These are phyloP conservation scores for Gadopsis bispinosus DNA, from an alignment of 2,797 vertebrate species.

Conservation along the genomic window DNA sequence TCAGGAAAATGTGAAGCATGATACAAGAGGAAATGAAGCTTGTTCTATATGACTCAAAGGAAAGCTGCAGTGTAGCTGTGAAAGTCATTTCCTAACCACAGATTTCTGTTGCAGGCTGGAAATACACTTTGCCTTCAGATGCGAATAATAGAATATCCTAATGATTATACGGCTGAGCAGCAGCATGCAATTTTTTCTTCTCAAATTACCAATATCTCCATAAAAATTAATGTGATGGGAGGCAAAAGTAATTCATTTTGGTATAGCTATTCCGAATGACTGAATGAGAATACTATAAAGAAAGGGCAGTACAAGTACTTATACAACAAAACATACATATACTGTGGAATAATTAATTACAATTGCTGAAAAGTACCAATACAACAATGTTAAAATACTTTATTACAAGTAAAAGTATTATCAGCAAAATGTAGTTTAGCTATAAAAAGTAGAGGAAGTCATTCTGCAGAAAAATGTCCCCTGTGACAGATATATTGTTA, in stretches of 20 bases:
- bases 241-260: slow-evolving; percentile 15
- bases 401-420: background rate
- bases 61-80: slow-evolving; percentile 42
- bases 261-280: slow-evolving; percentile 16
- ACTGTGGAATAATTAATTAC: background rate
- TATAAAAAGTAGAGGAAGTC: background rate
- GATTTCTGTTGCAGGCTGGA: slow-evolving; percentile 48
- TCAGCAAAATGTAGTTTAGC: background rate
- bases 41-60: slow-evolving; percentile 43
- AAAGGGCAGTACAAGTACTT: background rate
- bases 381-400: background rate
- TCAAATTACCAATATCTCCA: slow-evolving; percentile 38
- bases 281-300: background rate
- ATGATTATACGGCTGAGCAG: slow-evolving; percentile 35
- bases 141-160: slow-evolving; percentile 52
- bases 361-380: background rate
- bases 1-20: slow-evolving; percentile 19
- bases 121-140: slow-evolving; percentile 60
- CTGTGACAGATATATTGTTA: background rate
- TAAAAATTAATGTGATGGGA: slow-evolving; percentile 18
- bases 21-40: slow-evolving; percentile 32
- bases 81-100: slow-evolving; percentile 52
- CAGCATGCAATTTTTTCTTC: slow-evolving; percentile 28
- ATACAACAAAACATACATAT: slow-evolving; percentile 7
- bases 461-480: background rate